phyloP scores from a whole-genome alignment of 2,888 invertebrate species.

The Ophioninae sp. region DNA sequence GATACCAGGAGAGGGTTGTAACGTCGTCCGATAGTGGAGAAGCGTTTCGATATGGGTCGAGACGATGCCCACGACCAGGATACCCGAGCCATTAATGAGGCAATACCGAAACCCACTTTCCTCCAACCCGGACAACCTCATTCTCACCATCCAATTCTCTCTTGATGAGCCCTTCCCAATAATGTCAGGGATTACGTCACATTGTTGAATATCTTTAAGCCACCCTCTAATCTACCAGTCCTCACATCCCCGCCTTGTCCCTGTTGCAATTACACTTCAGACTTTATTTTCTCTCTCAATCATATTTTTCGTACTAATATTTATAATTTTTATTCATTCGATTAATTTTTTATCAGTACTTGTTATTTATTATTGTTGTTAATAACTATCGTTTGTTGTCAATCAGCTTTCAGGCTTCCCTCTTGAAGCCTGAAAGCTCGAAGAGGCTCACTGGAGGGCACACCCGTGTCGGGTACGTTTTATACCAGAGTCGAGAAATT shows the following conservation, averaged over 20 bases:
- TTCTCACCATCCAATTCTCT: constrained; percentile 72
- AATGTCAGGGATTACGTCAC: constrained; percentile 69
- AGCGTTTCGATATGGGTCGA: constrained; percentile 50
- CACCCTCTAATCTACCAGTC: constrained; percentile 12
- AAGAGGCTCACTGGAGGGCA: no score
- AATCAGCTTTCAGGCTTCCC: no score
- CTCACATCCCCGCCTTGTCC: no score
- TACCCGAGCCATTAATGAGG: constrained; percentile 77
- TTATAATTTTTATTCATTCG: no score
- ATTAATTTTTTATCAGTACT: no score
- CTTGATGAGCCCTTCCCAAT: constrained; percentile 79
- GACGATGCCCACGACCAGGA: constrained; percentile 24
- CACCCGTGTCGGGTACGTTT: no score
- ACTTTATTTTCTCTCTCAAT: no score
- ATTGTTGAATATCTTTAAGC: constrained; percentile 48
- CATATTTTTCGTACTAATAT: no score
- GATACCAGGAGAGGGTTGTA: constrained; percentile 52
- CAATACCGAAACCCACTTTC: constrained; percentile 67
- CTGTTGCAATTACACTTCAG: no score
- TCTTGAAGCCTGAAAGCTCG: no score
- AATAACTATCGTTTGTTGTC: no score
- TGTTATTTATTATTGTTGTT: no score
- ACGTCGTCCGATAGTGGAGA: constrained; percentile 47
- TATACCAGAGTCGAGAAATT: constrained; percentile 37
- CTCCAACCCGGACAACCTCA: constrained; percentile 59